These are phyloP conservation scores for Pteronura brasiliensis DNA, from an alignment of 2,113 vertebrate genomes.

Conservation along the genomic window DNA sequence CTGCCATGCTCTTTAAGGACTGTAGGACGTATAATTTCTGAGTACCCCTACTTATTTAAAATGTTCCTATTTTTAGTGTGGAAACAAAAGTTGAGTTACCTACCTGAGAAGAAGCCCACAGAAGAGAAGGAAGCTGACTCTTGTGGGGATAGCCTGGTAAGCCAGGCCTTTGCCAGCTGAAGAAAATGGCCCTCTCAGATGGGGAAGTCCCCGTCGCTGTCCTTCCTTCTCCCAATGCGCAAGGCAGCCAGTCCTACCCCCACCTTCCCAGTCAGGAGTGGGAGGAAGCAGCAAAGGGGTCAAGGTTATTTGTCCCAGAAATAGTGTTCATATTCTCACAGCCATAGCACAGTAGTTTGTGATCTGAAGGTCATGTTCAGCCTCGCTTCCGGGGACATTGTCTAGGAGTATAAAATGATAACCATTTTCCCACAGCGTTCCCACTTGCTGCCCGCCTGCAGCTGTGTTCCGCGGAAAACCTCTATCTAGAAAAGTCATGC, in stretches of 20 bases:
- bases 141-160: neutral
- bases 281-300: neutral
- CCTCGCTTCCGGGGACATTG: neutral
- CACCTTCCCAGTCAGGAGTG: too few species aligned
- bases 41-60: neutral
- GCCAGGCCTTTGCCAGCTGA: neutral
- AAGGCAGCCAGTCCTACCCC: neutral
- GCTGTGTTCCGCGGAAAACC: neutral
- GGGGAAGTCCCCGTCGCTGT: neutral
- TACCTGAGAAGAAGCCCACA: neutral
- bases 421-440: neutral
- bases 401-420: neutral
- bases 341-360: neutral
- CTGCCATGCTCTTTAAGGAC: too few species aligned
- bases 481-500: neutral
- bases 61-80: neutral
- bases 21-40: neutral
- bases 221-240: accelerated
- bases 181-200: neutral
- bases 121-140: neutral
- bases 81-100: neutral
- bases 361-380: neutral
- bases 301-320: neutral
- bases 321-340: neutral
- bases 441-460: accelerated